Base-by-base conservation (phyloP, 2,113 vertebrate genomes). In the Procavia capensis region DNA sequence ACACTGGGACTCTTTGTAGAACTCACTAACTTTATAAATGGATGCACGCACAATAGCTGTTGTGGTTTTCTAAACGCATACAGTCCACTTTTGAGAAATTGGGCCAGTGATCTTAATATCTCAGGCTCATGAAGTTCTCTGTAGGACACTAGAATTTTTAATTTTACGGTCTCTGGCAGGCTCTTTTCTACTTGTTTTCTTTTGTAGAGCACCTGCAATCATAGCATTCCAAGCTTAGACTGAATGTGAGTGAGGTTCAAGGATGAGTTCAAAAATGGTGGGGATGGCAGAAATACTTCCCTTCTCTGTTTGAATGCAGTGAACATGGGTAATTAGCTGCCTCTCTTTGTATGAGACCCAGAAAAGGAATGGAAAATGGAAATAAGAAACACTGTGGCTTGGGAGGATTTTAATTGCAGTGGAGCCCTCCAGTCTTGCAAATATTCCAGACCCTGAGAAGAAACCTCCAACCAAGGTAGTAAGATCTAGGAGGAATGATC, bases 351-450 rank as follows among this genome's bases (percentile, higher is more conserved):
- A 0, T 11, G n/a, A 68, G 74, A 70, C 19, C 75, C 29, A 63
- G 45, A 92, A 61, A 50, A 78, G 59, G 78, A 14, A 80, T 57
- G 34, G 24, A 64, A 41, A 74, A n/a, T n/a, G n/a, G 75, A 14
- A 43, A 68, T 78, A 88, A 85, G 50, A 80, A 68, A 54, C 24
- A 74, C 6, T 31, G 78, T 41, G 72, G 50, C 57, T 63, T 43
- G 24, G 24, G 75, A 93, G 61, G 50, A 43, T 96, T 97, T 98
- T 98, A 97, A 97, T 92, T 96, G 72, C 83, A 95, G 41, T 74
- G 78, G 81, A 66, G 39, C 41, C 81, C 78, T 97, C 82, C 79
- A n/a, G 45, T 78, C 84, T 90, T 88, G 34, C 7, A 84, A 97
- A 85, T 11, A 34, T 45, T 88, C 64, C 76, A 94, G 59, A 10